Evolutionary conservation across 2,113 vertebrate species (phyloP).

Genomic region (Melanocharis versteri): DNA sequence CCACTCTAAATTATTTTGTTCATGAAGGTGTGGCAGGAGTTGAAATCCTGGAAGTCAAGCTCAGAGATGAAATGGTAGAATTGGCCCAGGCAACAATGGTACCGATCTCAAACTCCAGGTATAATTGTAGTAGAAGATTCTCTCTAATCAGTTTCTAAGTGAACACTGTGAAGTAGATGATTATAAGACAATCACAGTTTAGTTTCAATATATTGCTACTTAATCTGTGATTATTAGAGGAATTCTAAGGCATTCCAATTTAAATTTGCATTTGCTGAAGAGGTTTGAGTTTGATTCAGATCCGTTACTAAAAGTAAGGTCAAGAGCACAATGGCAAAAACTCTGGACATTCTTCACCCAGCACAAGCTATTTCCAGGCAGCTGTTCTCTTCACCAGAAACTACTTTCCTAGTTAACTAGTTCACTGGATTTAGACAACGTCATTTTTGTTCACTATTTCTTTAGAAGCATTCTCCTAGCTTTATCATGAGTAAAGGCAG

Average conservation of each 20-base stretch:
- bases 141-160: constrained; percentile 41
- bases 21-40: not conserved
- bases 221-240: not conserved
- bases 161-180: not conserved
- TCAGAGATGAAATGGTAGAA: not conserved
- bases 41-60: not conserved
- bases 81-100: not conserved
- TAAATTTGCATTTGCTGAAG: not conserved
- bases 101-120: not conserved
- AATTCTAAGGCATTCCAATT: not conserved
- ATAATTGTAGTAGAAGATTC: not conserved
- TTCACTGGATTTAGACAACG: not conserved
- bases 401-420: not conserved
- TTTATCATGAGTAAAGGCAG: not conserved
- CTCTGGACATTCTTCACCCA: not conserved
- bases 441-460: not conserved
- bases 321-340: not conserved
- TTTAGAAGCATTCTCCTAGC: not conserved
- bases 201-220: not conserved
- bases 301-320: not conserved
- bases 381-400: not conserved
- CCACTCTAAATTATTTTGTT: constrained; percentile 4
- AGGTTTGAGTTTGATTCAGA: not conserved
- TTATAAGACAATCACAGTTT: constrained; percentile 6
- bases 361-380: not conserved